Conservation (phyloP, 2,797 vertebrate genomes). For the Notolepis coatsorum region DNA sequence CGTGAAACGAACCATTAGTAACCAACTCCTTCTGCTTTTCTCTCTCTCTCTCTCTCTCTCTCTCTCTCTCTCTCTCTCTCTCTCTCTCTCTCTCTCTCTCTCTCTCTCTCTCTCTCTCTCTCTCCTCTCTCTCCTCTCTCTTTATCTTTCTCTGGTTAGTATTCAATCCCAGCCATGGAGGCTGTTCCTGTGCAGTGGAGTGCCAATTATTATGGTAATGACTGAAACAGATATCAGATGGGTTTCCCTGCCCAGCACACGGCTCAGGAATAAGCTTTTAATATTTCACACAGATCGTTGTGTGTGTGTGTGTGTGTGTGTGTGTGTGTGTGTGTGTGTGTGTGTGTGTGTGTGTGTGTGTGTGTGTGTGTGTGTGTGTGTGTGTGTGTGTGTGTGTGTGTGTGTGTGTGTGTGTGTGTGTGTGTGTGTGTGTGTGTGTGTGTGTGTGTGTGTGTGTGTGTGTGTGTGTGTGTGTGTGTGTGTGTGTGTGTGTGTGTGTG, state of each 20-base stretch:
- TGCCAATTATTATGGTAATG: slow-evolving; percentile 80
- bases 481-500: background rate
- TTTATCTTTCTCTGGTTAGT: slow-evolving; percentile 58
- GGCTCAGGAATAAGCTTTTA: slow-evolving; percentile 61
- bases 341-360: background rate
- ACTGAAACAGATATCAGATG: slow-evolving; percentile 79
- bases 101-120: background rate
- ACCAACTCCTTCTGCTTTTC: too few species aligned
- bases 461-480: background rate
- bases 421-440: background rate
- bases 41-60: too few species aligned
- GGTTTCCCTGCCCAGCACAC: slow-evolving; percentile 56
- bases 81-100: background rate
- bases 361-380: background rate
- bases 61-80: background rate
- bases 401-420: background rate
- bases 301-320: background rate
- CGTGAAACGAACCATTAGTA: too few species aligned
- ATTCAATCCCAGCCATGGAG: slow-evolving; percentile 57
- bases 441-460: background rate
- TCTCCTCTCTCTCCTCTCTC: background rate
- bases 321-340: background rate
- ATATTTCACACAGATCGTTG: slow-evolving; percentile 54
- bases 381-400: background rate
- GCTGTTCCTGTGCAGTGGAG: slow-evolving; percentile 65